Base-by-base conservation (phyloP, 2,888 invertebrate genomes). In the Drosophila acutilabella region DNA sequence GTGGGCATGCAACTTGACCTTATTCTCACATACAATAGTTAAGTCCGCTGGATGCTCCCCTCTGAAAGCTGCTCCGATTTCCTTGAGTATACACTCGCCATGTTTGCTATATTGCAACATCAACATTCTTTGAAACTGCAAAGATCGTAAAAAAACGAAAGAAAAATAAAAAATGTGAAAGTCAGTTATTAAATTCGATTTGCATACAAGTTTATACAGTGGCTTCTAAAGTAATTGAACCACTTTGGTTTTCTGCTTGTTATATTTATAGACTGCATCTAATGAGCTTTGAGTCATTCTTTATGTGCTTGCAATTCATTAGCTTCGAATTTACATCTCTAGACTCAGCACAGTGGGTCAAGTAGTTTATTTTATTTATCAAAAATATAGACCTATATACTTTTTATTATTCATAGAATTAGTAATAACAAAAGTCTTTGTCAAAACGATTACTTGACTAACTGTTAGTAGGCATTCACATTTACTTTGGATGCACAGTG, bases 21-120 rank as follows among this genome's bases (percentile, higher is more conserved):
- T 96, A 93, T 96, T 96, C 92, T 96, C 96, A 93, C 97, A 97
- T 79, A 97, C 95, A 91, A 97, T 95, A 91, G 96, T 95, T 93
- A 97, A 94, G 93, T 97, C 97, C 70, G 97, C 96, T 93, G 96
- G 96, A 93, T 96, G 95, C 92, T 97, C 96, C 82, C 96, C 96
- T 89, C 95, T 94, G 94, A 96, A 97, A 94, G 97, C 97, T 91
- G 96, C 96, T 91, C 96, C 96, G 92, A 97, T 96, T 94, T 97
- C 97, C 93, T 96, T 96, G 93, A 96, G 95, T 94, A 97, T 96
- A 93, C 97, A 97, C 93, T 96, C 96, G 94, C 96, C 96, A 94
- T 97, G 97, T 94, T 97, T 97, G 94, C 97, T 97, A 94, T 97
- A 97, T 94, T 97, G 97, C 93, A 97, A 95, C 92, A 97, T 97